Percentiles rank a stretch among this genome's conserved stretches.
Evolutionary conservation across 1,140 invertebrate species (phyloP).

Genomic region (Heliothis subflexa): DNA sequence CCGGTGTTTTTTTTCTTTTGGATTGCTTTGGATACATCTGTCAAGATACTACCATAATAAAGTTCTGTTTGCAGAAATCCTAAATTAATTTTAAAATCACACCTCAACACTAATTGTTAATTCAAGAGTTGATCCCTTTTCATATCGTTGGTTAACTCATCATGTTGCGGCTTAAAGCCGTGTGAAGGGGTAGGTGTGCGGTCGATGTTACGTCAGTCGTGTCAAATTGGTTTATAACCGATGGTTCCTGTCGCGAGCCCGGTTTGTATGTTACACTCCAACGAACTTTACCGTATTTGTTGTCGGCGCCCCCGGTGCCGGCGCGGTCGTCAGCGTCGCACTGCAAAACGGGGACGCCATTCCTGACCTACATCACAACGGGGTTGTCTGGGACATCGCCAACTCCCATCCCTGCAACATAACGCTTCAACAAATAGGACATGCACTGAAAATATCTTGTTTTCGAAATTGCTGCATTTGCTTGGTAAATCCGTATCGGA

Average conservation of each 20-base stretch:
- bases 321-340: constrained; percentile 50
- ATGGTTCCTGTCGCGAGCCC: constrained; percentile 39
- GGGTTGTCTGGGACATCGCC: constrained; percentile 73
- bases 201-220: constrained; percentile 51
- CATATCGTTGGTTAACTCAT: constrained; percentile 11
- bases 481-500: neutral
- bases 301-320: constrained; percentile 49
- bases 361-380: constrained; percentile 78
- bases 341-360: constrained; percentile 62
- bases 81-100: constrained; percentile 5
- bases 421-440: constrained; percentile 36
- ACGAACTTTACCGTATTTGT: constrained; percentile 53
- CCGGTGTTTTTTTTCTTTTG: constrained; percentile 37
- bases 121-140: neutral
- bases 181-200: constrained; percentile 31
- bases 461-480: constrained; percentile 19
- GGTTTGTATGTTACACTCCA: constrained; percentile 45
- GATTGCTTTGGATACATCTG: neutral
- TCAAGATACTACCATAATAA: neutral
- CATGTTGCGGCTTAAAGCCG: constrained; percentile 17
- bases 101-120: neutral
- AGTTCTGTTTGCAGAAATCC: neutral
- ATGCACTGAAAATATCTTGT: constrained; percentile 27
- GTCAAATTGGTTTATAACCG: constrained; percentile 56
- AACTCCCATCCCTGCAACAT: constrained; percentile 64